These are phyloP conservation scores for Chloroclysta siterata DNA, from an alignment of 2,888 invertebrate genomes.

Conservation along the genomic window DNA sequence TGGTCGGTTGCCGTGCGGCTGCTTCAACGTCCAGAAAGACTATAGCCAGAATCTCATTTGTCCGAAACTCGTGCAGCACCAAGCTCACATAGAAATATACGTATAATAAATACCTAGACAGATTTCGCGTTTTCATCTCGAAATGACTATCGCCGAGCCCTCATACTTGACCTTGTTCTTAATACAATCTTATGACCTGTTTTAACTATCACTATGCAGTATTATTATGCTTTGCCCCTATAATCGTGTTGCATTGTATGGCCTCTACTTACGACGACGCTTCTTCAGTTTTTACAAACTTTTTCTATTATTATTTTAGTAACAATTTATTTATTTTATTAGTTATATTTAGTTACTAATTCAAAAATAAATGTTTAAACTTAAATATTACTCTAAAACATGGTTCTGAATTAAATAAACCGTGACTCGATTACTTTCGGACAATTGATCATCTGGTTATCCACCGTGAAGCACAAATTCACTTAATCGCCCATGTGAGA, in stretches of 20 bases:
- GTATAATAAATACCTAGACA: conserved; percentile 14
- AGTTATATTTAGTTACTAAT: background rate
- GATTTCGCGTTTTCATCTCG: conserved; percentile 52
- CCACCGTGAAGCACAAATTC: conserved; percentile 54
- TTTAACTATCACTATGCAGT: conserved; percentile 60
- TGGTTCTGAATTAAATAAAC: conserved; percentile 6
- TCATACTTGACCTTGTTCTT: conserved; percentile 70
- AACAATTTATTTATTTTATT: background rate
- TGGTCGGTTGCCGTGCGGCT: conserved; percentile 49
- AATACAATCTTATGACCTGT: conserved; percentile 68
- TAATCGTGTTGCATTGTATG: conserved; percentile 60
- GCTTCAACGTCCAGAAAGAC: conserved; percentile 67
- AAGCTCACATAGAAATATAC: conserved; percentile 24
- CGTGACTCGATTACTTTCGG: conserved; percentile 59
- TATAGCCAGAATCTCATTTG: conserved; percentile 77
- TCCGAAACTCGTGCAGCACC: conserved; percentile 66
- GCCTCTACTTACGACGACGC: conserved; percentile 51
- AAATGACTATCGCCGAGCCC: conserved; percentile 61
- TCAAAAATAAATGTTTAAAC: background rate
- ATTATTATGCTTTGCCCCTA: conserved; percentile 57
- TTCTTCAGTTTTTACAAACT: conserved; percentile 22
- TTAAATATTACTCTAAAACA: background rate
- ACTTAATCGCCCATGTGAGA: conserved; percentile 44
- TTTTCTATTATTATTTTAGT: background rate
- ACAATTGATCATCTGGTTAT: conserved; percentile 76